These are phyloP conservation scores for Acrocephalus kingi DNA, from an alignment of 2,113 vertebrate species.

Conservation along the genomic window DNA sequence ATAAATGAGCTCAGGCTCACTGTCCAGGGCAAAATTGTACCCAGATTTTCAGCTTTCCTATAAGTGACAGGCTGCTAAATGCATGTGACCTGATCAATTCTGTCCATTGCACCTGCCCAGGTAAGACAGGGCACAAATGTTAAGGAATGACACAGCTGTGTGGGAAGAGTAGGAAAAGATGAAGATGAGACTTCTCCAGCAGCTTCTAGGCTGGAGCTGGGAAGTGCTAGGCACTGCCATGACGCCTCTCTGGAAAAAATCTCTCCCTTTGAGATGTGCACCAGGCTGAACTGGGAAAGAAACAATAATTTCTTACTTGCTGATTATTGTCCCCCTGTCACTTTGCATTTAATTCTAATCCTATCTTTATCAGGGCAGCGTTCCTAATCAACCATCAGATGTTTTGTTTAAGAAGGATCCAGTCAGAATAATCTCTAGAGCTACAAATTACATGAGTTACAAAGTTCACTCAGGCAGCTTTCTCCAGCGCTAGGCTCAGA, in stretches of 20 bases:
- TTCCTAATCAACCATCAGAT: background rate
- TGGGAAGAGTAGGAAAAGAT: background rate
- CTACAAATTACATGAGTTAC: background rate
- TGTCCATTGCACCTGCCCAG: background rate
- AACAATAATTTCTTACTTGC: background rate
- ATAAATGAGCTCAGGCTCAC: background rate
- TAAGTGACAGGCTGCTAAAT: background rate
- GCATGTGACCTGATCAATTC: background rate
- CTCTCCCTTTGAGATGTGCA: background rate
- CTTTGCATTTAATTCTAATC: background rate
- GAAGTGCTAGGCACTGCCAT: background rate
- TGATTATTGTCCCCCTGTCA: background rate
- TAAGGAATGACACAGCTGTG: background rate
- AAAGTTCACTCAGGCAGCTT: background rate
- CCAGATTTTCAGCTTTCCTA: background rate
- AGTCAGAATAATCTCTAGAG: background rate
- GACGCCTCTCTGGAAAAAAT: background rate
- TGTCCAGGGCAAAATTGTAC: background rate
- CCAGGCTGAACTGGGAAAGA: background rate
- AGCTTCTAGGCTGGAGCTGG: background rate
- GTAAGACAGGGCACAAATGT: background rate
- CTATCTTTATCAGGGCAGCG: background rate
- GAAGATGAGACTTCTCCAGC: background rate
- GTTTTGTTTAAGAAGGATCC: background rate
- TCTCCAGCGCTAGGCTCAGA: background rate